phyloP scores from a whole-genome alignment of 2,113 vertebrate species.

The Aviceda subcristata region DNA sequence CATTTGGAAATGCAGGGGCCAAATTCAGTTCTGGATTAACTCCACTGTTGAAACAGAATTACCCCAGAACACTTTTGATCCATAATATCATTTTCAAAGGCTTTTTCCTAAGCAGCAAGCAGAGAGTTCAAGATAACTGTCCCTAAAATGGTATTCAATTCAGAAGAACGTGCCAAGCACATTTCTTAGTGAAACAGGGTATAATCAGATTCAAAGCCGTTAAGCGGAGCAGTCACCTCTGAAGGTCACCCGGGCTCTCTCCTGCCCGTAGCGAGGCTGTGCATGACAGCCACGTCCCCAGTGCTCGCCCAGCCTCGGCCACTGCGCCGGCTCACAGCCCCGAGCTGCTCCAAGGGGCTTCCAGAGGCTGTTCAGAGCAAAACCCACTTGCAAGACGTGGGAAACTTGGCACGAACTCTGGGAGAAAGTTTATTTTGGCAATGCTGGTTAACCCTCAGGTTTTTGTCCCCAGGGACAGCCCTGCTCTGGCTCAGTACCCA shows the following conservation, averaged over 20 bases:
- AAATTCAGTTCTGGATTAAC: conserved; percentile 57
- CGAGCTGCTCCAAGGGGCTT: background rate
- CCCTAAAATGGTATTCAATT: conserved; percentile 11
- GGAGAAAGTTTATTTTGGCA: background rate
- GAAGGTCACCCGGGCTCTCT: conserved; percentile 22
- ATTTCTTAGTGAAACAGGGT: background rate
- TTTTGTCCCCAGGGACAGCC: background rate
- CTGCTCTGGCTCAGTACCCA: background rate
- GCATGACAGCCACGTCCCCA: background rate
- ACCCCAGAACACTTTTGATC: conserved; percentile 32
- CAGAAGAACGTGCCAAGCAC: conserved; percentile 19
- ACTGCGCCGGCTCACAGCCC: background rate
- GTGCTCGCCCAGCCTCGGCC: background rate
- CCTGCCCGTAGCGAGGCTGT: background rate
- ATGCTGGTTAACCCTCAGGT: background rate
- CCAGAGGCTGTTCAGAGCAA: background rate
- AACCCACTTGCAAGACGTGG: background rate
- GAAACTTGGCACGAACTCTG: rapidly evolving
- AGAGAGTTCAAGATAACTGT: conserved; percentile 19
- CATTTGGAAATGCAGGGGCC: conserved; percentile 29
- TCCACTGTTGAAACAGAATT: conserved; percentile 11
- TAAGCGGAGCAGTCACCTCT: conserved; percentile 17
- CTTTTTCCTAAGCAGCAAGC: background rate
- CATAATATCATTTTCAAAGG: conserved; percentile 53
- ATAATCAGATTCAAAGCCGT: conserved; percentile 43